Percentiles rank a stretch among this genome's conserved stretches.
These are phyloP conservation scores for Watsonalla cultraria DNA, from an alignment of 2,888 invertebrate species.

Conservation along the genomic window DNA sequence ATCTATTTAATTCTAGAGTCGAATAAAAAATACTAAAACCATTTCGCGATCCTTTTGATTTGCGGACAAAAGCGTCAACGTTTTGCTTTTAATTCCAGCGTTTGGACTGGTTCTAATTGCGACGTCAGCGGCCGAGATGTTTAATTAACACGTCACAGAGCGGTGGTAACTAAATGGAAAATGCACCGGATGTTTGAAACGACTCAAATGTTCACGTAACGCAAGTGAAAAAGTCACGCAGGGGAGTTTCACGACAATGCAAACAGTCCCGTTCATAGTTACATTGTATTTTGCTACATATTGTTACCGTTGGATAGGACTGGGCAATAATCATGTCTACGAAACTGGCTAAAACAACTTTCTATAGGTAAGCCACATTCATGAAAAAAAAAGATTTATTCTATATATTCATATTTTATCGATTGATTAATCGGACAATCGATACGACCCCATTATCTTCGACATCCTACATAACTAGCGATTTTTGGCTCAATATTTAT, in stretches of 20 bases:
- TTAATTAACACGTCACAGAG: constrained; percentile 23
- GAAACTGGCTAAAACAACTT: no score
- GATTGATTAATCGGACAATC: no score
- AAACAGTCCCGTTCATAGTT: no score
- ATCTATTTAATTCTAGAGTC: neutral
- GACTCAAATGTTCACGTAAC: neutral
- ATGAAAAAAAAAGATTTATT: no score
- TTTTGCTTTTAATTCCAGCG: neutral
- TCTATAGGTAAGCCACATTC: no score
- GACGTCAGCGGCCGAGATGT: constrained; percentile 7
- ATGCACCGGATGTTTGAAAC: neutral
- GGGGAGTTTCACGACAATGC: neutral
- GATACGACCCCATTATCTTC: no score
- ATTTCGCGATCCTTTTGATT: neutral
- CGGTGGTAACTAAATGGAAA: constrained; percentile 11
- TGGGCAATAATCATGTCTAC: no score
- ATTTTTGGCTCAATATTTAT: no score
- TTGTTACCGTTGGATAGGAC: no score
- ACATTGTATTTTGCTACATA: no score
- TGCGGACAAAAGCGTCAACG: neutral
- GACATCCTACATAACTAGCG: no score
- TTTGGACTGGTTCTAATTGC: neutral
- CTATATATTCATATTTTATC: no score
- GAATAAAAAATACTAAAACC: neutral
- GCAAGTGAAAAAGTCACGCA: neutral